phyloP scores from a whole-genome alignment of 2,888 invertebrate genomes.

The Cheilosia pagana region DNA sequence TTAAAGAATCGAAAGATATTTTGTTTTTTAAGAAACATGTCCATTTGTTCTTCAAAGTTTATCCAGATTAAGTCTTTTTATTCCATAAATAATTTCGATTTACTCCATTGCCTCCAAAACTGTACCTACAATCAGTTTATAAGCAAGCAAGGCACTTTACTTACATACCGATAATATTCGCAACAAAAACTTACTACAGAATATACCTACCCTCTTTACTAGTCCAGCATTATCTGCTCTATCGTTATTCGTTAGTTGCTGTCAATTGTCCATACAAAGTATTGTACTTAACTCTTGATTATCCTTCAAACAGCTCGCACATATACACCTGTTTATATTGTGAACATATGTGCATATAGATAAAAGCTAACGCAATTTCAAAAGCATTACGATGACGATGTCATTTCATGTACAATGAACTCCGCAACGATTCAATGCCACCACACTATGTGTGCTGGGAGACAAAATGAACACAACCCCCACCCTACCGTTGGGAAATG shows the following conservation, averaged over 20 bases:
- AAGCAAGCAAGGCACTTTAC: too few relatives aligned
- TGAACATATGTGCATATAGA: neutral
- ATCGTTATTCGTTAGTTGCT: neutral
- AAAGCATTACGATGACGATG: constrained; percentile 34
- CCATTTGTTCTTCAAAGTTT: too few relatives aligned
- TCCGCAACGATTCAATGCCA: constrained; percentile 43
- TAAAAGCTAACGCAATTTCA: constrained; percentile 8
- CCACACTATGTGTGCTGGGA: neutral
- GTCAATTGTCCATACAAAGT: constrained; percentile 1
- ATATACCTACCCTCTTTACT: neutral
- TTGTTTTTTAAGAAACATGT: too few relatives aligned
- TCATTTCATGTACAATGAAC: constrained; percentile 59
- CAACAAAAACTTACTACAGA: neutral
- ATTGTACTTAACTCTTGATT: constrained; percentile 8
- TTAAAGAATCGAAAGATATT: too few relatives aligned
- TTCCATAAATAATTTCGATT: too few relatives aligned
- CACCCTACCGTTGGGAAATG: constrained; percentile 10
- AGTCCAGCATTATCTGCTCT: constrained; percentile 12
- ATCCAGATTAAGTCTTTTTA: too few relatives aligned
- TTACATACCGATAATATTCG: too few relatives aligned
- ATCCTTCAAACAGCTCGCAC: constrained; percentile 6
- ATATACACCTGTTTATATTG: neutral
- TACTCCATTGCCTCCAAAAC: too few relatives aligned
- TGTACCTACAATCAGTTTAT: too few relatives aligned
- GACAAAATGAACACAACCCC: constrained; percentile 21